These are phyloP conservation scores for Xiphophorus birchmanni DNA, from an alignment of 2,797 vertebrate genomes.

Conservation along the genomic window DNA sequence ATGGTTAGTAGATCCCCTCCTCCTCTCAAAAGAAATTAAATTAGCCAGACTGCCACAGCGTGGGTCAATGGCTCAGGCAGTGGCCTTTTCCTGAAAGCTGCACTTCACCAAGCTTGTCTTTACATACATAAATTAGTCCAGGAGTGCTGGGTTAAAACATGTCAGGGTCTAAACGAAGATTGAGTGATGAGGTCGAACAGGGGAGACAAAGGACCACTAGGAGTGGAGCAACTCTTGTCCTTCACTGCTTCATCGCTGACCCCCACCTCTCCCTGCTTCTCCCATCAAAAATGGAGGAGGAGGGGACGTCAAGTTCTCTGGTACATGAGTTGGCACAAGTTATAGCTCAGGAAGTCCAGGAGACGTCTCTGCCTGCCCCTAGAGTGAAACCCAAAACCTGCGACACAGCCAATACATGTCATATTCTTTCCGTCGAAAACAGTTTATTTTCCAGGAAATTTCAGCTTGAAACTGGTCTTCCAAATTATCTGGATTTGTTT, in stretches of 20 bases:
- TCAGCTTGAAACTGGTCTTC: slow-evolving; percentile 84
- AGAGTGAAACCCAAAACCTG: slow-evolving; percentile 83
- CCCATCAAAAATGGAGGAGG: slow-evolving; percentile 53
- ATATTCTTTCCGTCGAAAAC: slow-evolving; percentile 80
- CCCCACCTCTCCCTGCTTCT: slow-evolving; percentile 13
- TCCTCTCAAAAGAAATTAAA: slow-evolving; percentile 75
- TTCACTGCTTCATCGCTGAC: slow-evolving; percentile 51
- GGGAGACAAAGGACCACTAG: slow-evolving; percentile 69
- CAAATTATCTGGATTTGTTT: slow-evolving; percentile 85
- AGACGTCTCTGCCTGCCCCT: slow-evolving; percentile 81
- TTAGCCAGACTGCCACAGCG: slow-evolving; percentile 71
- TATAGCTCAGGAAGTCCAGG: slow-evolving; percentile 83
- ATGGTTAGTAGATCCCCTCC: slow-evolving; percentile 65
- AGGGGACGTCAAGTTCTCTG: slow-evolving; percentile 58
- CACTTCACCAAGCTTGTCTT: slow-evolving; percentile 75
- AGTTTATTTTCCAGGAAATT: slow-evolving; percentile 86
- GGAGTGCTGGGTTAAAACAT: slow-evolving; percentile 79
- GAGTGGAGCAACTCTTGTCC: slow-evolving; percentile 69
- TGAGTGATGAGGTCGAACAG: slow-evolving; percentile 81
- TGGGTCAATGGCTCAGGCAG: slow-evolving; percentile 71
- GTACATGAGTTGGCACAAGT: slow-evolving; percentile 81
- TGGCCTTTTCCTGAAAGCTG: slow-evolving; percentile 77
- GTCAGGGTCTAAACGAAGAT: slow-evolving; percentile 82
- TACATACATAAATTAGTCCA: slow-evolving; percentile 77
- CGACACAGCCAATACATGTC: slow-evolving; percentile 86